Evolutionary conservation across 2,888 invertebrate genomes (phyloP), one percentile per base, ranked within the genome.

Genomic region (Sacculina carcini): DNA sequence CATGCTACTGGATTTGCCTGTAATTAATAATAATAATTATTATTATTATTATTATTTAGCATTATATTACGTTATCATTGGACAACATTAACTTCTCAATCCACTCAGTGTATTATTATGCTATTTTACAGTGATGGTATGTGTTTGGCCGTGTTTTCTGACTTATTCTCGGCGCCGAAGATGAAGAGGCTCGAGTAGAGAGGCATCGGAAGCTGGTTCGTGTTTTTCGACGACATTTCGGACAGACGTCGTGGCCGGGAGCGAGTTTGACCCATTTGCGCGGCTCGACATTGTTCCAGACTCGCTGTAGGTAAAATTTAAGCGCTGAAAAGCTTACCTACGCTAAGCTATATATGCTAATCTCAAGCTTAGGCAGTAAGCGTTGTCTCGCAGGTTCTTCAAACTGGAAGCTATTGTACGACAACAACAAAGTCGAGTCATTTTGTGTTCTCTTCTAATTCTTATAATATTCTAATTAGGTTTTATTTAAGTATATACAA

Each of bases 81-180:
- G n/a, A n/a, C n/a, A n/a, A n/a, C n/a, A n/a, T n/a, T n/a, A n/a
- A n/a, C n/a, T n/a, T n/a, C n/a, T n/a, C n/a, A n/a, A n/a, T n/a
- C n/a, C n/a, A n/a, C n/a, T n/a, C n/a, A n/a, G n/a, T n/a, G n/a
- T n/a, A n/a, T n/a, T n/a, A n/a, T n/a, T n/a, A n/a, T n/a, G 39
- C 21, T 38, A 38, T 16, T 16, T 39, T 9, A 21, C 21, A 5
- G 26, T 26, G 5, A 5, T 14, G 40, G 24, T 26, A 16, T n/a
- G 5, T 5, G 24, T 6, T 23, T 14, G 24, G 40, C 40, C 26
- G 24, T 9, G n/a, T 26, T 14, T 9, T 12, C 16, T 59, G 62
- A 90, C 83, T 81, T 85, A 79, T 90, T 92, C 61, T 76, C 81
- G 69, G 78, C 75, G 65, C 82, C 77, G 75, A 92, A 85, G 69